Conservation (phyloP, 2,113 vertebrate genomes). For the Poicephalus gulielmi region DNA sequence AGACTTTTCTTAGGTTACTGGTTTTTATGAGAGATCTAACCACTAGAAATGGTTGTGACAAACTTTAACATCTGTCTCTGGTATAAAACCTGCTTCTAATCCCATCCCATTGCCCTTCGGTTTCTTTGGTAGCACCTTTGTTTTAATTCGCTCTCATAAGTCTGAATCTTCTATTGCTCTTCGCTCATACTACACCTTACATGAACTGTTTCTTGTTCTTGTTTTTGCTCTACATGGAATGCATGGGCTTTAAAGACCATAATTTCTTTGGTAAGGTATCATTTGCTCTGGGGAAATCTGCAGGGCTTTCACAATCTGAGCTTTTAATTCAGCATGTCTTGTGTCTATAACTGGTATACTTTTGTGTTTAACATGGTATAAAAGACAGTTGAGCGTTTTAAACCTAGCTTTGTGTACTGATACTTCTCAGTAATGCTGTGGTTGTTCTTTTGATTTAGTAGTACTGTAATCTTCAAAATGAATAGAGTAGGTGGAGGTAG, state of each 20-base stretch:
- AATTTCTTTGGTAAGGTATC: constrained; percentile 92
- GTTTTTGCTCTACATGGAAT: constrained; percentile 83
- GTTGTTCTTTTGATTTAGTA: not conserved
- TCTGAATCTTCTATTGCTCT: constrained; percentile 42
- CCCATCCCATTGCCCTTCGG: constrained; percentile 34
- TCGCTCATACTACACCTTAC: constrained; percentile 72
- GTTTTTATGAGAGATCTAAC: not conserved
- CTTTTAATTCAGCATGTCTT: constrained; percentile 24
- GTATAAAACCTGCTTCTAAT: constrained; percentile 25
- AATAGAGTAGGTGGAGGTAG: not conserved
- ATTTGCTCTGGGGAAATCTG: constrained; percentile 74
- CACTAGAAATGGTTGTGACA: not conserved
- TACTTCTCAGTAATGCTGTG: not conserved
- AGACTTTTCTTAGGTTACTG: not conserved
- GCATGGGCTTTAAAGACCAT: constrained; percentile 88
- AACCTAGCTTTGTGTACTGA: not conserved
- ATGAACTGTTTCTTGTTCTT: constrained; percentile 79
- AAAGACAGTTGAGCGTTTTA: not conserved
- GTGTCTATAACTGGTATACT: not conserved
- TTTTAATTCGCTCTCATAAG: constrained; percentile 61
- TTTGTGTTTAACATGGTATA: not conserved
- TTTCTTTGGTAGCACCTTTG: constrained; percentile 36
- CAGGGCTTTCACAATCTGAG: constrained; percentile 34
- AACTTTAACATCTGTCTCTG: not conserved
- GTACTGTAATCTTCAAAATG: not conserved